Conservation (phyloP, 2,113 vertebrate genomes). For the Myocastor coypus region DNA sequence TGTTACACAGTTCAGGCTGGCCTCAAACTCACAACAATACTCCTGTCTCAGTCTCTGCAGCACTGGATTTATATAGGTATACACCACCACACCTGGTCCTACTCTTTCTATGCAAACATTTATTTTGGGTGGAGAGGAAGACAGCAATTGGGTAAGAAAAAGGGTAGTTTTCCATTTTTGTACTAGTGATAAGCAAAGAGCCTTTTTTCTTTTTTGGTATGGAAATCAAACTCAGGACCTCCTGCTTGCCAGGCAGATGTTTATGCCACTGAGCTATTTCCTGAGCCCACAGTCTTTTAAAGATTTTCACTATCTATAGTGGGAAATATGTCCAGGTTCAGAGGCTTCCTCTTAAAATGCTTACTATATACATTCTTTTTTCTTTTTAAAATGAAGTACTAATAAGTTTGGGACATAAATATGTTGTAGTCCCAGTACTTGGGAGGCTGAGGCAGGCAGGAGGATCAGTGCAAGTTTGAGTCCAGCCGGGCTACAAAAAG, state of each 20-base stretch:
- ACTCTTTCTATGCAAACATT: background rate
- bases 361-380: background rate
- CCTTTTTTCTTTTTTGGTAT: too few relatives aligned
- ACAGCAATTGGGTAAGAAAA: background rate
- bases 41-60: background rate
- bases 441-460: too few relatives aligned
- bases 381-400: conserved; percentile 5
- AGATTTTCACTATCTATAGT: background rate
- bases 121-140: background rate
- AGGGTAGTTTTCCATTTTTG: background rate
- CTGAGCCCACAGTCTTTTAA: background rate
- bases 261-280: too few relatives aligned
- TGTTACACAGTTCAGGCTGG: background rate
- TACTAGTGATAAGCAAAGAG: background rate
- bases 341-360: background rate
- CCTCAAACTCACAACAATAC: background rate
- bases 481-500: too few relatives aligned
- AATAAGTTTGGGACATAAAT: background rate
- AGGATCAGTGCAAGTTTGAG: too few relatives aligned
- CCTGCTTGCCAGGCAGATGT: too few relatives aligned
- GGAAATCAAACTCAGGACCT: too few relatives aligned
- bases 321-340: background rate
- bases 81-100: background rate
- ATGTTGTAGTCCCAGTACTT: background rate
- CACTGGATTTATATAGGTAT: background rate